Evolutionary conservation across 2,888 invertebrate species (phyloP).

Genomic region (Euphydryas editha): DNA sequence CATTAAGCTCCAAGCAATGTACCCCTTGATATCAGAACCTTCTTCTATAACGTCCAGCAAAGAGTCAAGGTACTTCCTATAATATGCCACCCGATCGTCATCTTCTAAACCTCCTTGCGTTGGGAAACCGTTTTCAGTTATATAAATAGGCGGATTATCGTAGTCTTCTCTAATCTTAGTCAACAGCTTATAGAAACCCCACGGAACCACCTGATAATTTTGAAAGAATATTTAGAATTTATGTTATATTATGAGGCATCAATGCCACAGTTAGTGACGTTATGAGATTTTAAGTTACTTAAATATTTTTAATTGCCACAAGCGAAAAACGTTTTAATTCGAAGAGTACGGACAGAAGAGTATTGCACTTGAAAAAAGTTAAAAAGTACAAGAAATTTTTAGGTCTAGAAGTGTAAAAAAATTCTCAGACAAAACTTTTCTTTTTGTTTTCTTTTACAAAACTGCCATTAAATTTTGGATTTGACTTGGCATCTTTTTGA

Average conservation of each 20-base stretch:
- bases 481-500: no score
- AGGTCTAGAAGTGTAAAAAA: no score
- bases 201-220: conserved; percentile 66
- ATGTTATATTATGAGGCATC: background rate
- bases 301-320: no score
- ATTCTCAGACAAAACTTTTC: no score
- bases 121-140: conserved; percentile 85
- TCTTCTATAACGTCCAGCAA: conserved; percentile 74
- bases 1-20: conserved; percentile 85
- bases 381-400: no score
- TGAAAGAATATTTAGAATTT: background rate
- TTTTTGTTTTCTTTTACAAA: no score
- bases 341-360: no score
- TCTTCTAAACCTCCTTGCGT: conserved; percentile 75
- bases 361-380: no score
- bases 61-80: conserved; percentile 69
- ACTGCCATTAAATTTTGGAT: no score
- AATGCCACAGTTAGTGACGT: background rate
- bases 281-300: no score
- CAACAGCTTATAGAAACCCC: conserved; percentile 79
- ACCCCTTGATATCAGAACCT: conserved; percentile 78
- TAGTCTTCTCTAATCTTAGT: conserved; percentile 69
- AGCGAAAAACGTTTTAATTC: no score
- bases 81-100: conserved; percentile 69
- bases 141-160: conserved; percentile 61